Evolutionary conservation across 1,140 invertebrate genomes (phyloP).

Genomic region (Ceratosolen fusciceps): DNA sequence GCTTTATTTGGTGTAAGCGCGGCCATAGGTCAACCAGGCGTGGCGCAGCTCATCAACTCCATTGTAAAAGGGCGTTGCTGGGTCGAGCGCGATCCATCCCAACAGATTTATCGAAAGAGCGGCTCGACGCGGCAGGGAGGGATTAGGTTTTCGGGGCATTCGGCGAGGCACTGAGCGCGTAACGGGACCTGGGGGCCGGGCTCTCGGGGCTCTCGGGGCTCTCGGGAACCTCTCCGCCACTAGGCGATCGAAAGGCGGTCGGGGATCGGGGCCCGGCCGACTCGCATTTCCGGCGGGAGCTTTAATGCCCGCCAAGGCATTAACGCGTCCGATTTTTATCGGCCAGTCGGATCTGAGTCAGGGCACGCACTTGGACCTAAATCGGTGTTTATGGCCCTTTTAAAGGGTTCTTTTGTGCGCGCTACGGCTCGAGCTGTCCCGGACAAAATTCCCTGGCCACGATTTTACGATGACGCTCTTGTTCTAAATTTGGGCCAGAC

Average conservation of each 20-base stretch:
- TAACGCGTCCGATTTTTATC: conserved; percentile 23
- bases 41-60: background rate
- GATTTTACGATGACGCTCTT: conserved; percentile 19
- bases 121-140: too few relatives aligned
- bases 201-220: too few relatives aligned
- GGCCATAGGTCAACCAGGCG: background rate
- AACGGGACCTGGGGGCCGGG: background rate
- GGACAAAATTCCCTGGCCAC: background rate
- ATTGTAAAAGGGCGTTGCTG: background rate
- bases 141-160: too few relatives aligned
- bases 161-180: too few relatives aligned
- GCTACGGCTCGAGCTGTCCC: background rate
- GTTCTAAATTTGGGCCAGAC: conserved; percentile 27
- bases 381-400: conserved; percentile 28
- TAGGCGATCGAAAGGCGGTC: too few relatives aligned
- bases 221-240: background rate
- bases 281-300: background rate
- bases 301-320: background rate
- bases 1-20: background rate
- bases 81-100: background rate
- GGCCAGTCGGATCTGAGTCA: conserved; percentile 26
- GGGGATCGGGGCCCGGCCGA: background rate
- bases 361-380: conserved; percentile 5
- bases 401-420: conserved; percentile 12
- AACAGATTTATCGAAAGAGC: background rate